phyloP scores from a whole-genome alignment of 1,140 invertebrate genomes.

The Dendroctonus ponderosae region DNA sequence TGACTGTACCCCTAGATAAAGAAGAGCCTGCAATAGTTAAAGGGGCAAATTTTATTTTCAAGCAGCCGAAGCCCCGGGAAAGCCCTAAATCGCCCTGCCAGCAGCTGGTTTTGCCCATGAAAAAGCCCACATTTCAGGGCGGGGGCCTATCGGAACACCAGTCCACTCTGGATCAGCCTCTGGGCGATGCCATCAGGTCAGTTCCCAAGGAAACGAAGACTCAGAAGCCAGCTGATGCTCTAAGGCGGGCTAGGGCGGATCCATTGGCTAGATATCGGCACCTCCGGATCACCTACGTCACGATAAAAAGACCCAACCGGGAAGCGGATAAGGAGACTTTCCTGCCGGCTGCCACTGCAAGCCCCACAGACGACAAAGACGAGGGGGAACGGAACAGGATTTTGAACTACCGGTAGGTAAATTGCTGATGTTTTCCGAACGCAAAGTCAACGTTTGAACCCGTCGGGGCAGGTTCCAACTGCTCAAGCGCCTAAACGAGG shows the following conservation, averaged over 20 bases:
- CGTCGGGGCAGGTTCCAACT: neutral
- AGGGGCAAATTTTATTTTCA: slow-evolving; percentile 11
- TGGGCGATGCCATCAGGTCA: slow-evolving; percentile 6
- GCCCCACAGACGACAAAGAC: neutral
- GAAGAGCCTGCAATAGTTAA: neutral
- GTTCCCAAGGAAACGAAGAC: neutral
- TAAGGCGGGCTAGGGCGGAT: neutral
- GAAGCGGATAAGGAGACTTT: neutral
- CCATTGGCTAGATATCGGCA: slow-evolving; percentile 11
- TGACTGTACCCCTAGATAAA: slow-evolving; percentile 2
- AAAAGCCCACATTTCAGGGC: neutral
- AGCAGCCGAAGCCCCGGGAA: slow-evolving; percentile 1
- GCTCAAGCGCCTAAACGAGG: slow-evolving; percentile 5
- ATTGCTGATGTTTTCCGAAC: too few relatives aligned
- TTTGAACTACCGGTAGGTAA: slow-evolving; percentile 1
- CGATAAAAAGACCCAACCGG: neutral
- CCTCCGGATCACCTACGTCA: slow-evolving; percentile 12
- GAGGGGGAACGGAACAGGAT: slow-evolving; percentile 4
- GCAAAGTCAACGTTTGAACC: neutral
- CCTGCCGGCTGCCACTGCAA: neutral
- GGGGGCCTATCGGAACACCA: neutral
- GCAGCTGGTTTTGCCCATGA: slow-evolving; percentile 1
- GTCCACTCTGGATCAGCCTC: slow-evolving; percentile 2
- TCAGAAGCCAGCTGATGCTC: neutral
- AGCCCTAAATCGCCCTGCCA: neutral